Percentiles rank a stretch among this genome's conserved stretches.
Conservation (phyloP, 2,113 vertebrate genomes). For the Gnathonemus echidnorhynchus region DNA sequence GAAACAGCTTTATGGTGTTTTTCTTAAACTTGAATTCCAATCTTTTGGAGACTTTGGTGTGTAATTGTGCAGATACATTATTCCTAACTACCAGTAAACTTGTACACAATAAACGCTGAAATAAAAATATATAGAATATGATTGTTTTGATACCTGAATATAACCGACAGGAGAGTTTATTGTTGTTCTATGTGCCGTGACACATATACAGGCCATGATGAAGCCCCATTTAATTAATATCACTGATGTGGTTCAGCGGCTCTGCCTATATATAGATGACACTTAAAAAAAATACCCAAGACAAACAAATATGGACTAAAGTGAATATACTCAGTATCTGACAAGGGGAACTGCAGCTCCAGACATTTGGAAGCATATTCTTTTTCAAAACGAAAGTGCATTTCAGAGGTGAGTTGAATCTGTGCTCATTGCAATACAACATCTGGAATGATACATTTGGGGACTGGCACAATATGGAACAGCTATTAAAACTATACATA, state of each 20-base stretch:
- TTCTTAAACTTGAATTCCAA: conserved; percentile 13
- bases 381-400: not conserved
- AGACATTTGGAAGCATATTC: conserved; percentile 12
- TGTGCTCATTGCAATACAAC: not conserved
- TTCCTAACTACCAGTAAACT: not conserved
- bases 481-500: not conserved
- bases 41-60: not conserved
- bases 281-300: conserved; percentile 29
- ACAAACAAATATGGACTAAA: conserved; percentile 19
- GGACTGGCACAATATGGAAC: not conserved
- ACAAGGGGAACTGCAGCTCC: not conserved
- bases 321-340: conserved; percentile 8
- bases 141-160: conserved; percentile 11
- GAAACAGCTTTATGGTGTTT: not conserved
- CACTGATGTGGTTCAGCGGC: not conserved
- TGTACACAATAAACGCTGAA: not conserved
- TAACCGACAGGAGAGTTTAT: conserved; percentile 20
- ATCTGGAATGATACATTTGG: not conserved
- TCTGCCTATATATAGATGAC: not conserved
- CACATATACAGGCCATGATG: conserved; percentile 28
- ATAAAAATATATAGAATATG: not conserved
- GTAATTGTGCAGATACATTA: not conserved
- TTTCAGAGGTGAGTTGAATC: not conserved
- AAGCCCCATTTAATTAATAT: not conserved
- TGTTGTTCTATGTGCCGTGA: conserved; percentile 12